A percentile compares a stretch with the other conserved stretches of the same genome.
Evolutionary conservation across 1,140 invertebrate genomes (phyloP).

Genomic region (Cataglyphis hispanica): DNA sequence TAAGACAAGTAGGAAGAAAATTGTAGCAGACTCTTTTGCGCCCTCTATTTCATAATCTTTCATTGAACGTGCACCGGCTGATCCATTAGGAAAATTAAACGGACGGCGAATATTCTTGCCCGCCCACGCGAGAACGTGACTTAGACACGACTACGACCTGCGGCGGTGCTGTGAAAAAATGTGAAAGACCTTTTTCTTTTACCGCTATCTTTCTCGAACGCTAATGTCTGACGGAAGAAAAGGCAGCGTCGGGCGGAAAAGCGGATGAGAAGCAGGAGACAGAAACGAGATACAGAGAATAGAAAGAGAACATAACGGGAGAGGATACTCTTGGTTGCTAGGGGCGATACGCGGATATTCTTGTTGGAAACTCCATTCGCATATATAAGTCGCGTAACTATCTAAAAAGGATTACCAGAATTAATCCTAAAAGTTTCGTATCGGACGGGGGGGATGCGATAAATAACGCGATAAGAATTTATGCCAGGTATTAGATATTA

Average conservation of each 20-base stretch:
- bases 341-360: constrained; percentile 26
- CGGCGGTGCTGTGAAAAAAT: constrained; percentile 52
- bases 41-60: constrained; percentile 57
- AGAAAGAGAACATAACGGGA: not conserved
- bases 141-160: constrained; percentile 26
- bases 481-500: constrained; percentile 14
- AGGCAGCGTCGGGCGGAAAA: not conserved
- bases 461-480: constrained; percentile 44
- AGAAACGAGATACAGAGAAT: constrained; percentile 53
- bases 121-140: constrained; percentile 27
- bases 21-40: constrained; percentile 35
- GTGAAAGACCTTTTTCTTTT: not conserved
- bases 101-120: constrained; percentile 50
- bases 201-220: constrained; percentile 18
- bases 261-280: constrained; percentile 6
- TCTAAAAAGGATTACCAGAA: constrained; percentile 44
- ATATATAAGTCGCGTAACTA: constrained; percentile 50
- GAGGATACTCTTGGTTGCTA: constrained; percentile 27
- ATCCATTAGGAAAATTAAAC: constrained; percentile 83
- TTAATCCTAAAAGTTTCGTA: constrained; percentile 54
- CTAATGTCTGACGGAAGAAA: not conserved
- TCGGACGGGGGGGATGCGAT: constrained; percentile 12
- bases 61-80: constrained; percentile 69
- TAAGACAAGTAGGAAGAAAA: constrained; percentile 58
- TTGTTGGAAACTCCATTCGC: constrained; percentile 47